Evolutionary conservation across 2,797 vertebrate genomes (phyloP), one percentile per base, ranked within the genome.

Genomic region (Eulemur albifrons): DNA sequence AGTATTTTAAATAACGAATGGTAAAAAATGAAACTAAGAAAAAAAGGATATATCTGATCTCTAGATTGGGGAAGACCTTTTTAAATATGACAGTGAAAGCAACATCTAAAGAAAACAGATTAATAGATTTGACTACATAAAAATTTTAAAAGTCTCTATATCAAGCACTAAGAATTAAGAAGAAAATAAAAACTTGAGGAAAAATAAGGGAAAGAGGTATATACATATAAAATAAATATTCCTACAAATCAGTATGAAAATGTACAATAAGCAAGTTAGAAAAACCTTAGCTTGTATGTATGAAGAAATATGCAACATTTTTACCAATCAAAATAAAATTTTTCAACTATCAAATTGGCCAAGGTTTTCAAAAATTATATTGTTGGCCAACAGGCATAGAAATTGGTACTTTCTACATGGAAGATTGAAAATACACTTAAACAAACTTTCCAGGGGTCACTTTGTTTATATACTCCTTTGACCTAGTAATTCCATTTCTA

Each of bases 241-340:
- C 81, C 67, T 87, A 87, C 4, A 93, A 95, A 89, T 72, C 25
- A 80, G 35, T 83, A 61, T 48, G 70, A 84, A 70, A 65, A 95
- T 89, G 30, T 23, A 94, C 4, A 77, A 43, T 20, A 67, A 80
- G 12, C 40, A 80, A 79, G n/a, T 61, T 57, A 96, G 59, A 70
- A 59, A 77, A 83, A 67, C 13, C 7, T 80, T 40, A 69, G 14
- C 57, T 40, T 54, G 27, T 30, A 79, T 38, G 27, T 84, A 87
- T 50, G 59, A 96, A 40, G 93, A 97, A 95, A 80, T 70, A 97
- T 1, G 2, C 17, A 84, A 86, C 12, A 67, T 17, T 86, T 40
- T 54, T 81, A 83, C 35, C 40, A 73, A 85, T 57, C 73, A 90
- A 92, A 95, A 72, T 85, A 57, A 73, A 82, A 88, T 54, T 82